phyloP scores from a whole-genome alignment of 2,113 vertebrate species.

The Ptilonorhynchus violaceus region DNA sequence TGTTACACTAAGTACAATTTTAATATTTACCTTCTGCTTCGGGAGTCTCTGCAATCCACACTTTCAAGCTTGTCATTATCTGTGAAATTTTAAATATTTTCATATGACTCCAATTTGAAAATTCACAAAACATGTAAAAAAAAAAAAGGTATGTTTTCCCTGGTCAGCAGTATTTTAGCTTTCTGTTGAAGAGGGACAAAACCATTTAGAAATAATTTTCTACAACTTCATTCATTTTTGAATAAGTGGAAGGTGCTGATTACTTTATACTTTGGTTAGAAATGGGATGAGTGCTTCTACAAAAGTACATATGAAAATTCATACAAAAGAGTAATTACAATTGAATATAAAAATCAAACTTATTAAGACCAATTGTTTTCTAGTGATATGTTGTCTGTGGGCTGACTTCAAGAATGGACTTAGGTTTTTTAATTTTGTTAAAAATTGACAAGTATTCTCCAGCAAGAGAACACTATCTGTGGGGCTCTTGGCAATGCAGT shows the following conservation, averaged over 20 bases:
- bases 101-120: background rate
- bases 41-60: background rate
- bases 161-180: background rate
- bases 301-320: background rate
- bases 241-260: background rate
- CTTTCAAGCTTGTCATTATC: background rate
- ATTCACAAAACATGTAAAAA: background rate
- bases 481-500: background rate
- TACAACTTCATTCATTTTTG: background rate
- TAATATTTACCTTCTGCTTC: background rate
- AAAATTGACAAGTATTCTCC: background rate
- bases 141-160: rapidly evolving
- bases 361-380: background rate
- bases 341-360: background rate
- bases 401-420: background rate
- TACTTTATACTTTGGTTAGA: background rate
- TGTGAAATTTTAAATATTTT: background rate
- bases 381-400: background rate
- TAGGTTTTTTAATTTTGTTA: background rate
- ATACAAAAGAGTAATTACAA: background rate
- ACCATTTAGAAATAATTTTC: background rate
- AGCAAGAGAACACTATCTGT: background rate
- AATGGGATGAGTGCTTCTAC: background rate
- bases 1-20: background rate
- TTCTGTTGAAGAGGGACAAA: background rate